Base-by-base conservation (phyloP, 1,140 invertebrate species). In the Drosophila kurseongensis region DNA sequence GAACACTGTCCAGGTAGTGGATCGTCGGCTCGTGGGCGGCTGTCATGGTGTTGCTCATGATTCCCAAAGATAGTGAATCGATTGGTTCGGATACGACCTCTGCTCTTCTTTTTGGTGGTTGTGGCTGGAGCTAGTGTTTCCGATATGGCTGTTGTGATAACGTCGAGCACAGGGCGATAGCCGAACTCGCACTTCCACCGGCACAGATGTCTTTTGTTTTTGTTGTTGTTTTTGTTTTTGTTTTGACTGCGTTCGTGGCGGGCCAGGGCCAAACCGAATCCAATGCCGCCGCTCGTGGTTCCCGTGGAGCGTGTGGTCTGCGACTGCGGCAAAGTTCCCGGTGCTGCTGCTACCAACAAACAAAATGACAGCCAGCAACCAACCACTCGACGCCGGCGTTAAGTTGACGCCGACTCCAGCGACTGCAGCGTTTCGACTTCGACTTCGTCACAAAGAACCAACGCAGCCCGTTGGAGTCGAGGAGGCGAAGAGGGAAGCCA, bases 1-100 rank as follows among this genome's bases (percentile, higher is more conserved):
- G 66, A 47, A 92, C 85, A 65, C 88, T 91, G 57, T 92, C 91
- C 79, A 92, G 56, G 55, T 91, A 92, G 54, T 86, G 75, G n/a
- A 92, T 91, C 14, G 80, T 80, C 18, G 90, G 86, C 48, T 92
- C 91, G 72, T 92, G 90, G 38, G 86, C 74, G 51, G 90, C 80
- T 18, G 90, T 71, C 89, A 91, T 90, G 36, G 84, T 76, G 69
- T 80, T 86, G 58, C 78, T 91, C 45, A 29, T 48, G 12, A 12
- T 4, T 7, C 2, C 71, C 16, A 14, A 5, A 2, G n/a, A 14
- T 29, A 50, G 45, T 12, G 18, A 36, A 29, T 58, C 52, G 23
- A 61, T 40, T 61, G 13, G 38, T 41, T 55, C 12, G 41, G 48
- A 18, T 18, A 18, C 18, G 18, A 18, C 18, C 38, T 74, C 27